Base-by-base conservation (phyloP, 2,113 vertebrate species). In the human region DNA sequence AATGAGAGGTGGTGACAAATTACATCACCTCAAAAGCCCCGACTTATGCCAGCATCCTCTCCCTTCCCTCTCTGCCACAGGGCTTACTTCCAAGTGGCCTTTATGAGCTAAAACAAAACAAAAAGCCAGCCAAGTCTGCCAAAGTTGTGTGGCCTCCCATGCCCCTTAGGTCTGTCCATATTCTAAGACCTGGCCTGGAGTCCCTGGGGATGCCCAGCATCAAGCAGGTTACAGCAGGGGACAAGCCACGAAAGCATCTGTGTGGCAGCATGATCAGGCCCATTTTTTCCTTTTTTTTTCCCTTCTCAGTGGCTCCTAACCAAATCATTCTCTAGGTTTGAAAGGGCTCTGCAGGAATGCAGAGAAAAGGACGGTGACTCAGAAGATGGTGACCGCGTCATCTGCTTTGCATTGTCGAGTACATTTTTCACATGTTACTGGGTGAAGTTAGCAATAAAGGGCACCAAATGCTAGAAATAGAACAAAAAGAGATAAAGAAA, bases 381-480 rank as follows among this genome's bases (percentile, higher is more conserved):
- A 75, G 96, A 98, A 68, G 78, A 97, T 86, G 87, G 52, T 89
- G 78, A 78, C 86, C 96, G 6, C 95, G 45, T 87, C 97, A 97
- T 97, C 75, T 98, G 91, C 81, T 97, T 68, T 94, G 52, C 87
- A 98, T 92, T 95, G 96, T n/a, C 20, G 0, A 30, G 61, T 88
- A 93, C 95, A 97, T 97, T 98, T 95, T 52, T 98, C 92, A 97
- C 23, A 68, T 90, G 88, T 93, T 98, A 96, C 93, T 97, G 25
- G 94, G 94, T 94, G 72, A 97, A 98, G 96, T 80, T 72, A 97
- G 96, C 86, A 95, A 95, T 96, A 91, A 98, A 97, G 86, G 40
- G 61, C 61, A 93, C 85, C 38, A 40, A 91, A 86, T 81, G 97
- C 96, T 98, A 97, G 97, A 91, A 98, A 97, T 90, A 96, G 97